Evolutionary conservation across 2,113 vertebrate genomes (phyloP).

Genomic region (Uropsilus gracilis): DNA sequence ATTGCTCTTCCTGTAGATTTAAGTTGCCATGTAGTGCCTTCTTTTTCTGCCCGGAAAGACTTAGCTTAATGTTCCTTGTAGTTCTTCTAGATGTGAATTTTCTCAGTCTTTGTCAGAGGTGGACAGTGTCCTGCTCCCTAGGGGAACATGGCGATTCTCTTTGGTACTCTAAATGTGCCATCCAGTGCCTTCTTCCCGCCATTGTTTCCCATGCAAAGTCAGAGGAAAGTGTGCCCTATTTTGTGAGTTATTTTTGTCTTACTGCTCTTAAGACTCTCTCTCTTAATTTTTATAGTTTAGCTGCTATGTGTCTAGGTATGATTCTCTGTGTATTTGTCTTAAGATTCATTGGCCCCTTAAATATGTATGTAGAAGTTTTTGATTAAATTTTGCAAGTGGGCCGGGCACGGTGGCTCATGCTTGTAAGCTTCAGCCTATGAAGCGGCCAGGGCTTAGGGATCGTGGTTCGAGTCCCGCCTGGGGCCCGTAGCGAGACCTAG

Average conservation of each 20-base stretch:
- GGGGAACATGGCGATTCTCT: too few relatives aligned
- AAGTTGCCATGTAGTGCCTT: neutral
- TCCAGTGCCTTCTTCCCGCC: too few relatives aligned
- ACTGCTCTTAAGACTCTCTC: neutral
- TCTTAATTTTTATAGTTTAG: neutral
- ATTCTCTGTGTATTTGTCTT: neutral
- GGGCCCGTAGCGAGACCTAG: too few relatives aligned
- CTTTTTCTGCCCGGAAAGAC: neutral
- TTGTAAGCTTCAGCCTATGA: too few relatives aligned
- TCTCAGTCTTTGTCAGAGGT: too few relatives aligned
- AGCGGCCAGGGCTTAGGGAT: too few relatives aligned
- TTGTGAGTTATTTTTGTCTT: neutral
- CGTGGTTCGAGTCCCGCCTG: too few relatives aligned
- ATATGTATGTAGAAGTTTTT: neutral
- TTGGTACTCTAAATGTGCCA: too few relatives aligned
- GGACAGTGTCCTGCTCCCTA: too few relatives aligned
- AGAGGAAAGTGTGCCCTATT: too few relatives aligned
- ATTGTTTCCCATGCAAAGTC: neutral
- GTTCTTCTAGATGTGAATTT: too few relatives aligned
- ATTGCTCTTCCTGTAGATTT: neutral
- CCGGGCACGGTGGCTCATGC: too few relatives aligned
- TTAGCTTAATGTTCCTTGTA: neutral
- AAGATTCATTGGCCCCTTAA: neutral
- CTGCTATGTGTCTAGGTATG: neutral
- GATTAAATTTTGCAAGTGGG: neutral